Conservation (phyloP, 2,888 invertebrate genomes). For the Conchocele bisecta region DNA sequence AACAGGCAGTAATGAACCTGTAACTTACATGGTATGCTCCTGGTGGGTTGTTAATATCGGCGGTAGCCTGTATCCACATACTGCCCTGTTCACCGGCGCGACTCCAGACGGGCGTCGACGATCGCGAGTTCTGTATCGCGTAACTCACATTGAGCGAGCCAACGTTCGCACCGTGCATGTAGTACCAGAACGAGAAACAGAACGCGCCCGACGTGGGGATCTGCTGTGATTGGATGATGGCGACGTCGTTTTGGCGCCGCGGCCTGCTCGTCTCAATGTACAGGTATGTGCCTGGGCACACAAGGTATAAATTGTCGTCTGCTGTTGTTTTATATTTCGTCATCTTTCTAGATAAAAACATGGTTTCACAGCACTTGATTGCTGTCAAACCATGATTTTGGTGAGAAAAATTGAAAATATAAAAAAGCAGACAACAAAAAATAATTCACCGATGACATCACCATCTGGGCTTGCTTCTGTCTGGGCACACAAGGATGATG, state of each 20-base stretch:
- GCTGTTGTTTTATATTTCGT: too few species aligned
- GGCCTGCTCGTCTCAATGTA: slow-evolving; percentile 73
- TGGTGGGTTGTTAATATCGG: slow-evolving; percentile 54
- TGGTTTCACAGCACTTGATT: too few species aligned
- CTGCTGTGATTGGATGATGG: slow-evolving; percentile 67
- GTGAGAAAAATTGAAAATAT: too few species aligned
- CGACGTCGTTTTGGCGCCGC: slow-evolving; percentile 63
- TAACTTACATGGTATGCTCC: slow-evolving; percentile 67
- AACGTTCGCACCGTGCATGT: slow-evolving; percentile 74
- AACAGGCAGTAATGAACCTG: too few species aligned
- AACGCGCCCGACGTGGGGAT: slow-evolving; percentile 56
- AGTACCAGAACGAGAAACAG: slow-evolving; percentile 79
- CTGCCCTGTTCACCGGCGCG: slow-evolving; percentile 68
- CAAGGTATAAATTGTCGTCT: too few species aligned
- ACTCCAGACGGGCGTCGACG: slow-evolving; percentile 45
- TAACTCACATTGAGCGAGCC: slow-evolving; percentile 72
- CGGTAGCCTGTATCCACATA: slow-evolving; percentile 69
- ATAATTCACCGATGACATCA: too few species aligned
- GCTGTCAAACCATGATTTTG: too few species aligned
- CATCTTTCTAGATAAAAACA: too few species aligned
- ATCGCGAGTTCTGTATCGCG: slow-evolving; percentile 27
- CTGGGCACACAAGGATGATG: too few species aligned
- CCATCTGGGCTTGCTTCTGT: too few species aligned
- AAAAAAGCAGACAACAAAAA: too few species aligned
- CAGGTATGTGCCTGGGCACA: slow-evolving; percentile 70